phyloP scores from a whole-genome alignment of 1,140 invertebrate genomes.

The Drosophila bipectinata region DNA sequence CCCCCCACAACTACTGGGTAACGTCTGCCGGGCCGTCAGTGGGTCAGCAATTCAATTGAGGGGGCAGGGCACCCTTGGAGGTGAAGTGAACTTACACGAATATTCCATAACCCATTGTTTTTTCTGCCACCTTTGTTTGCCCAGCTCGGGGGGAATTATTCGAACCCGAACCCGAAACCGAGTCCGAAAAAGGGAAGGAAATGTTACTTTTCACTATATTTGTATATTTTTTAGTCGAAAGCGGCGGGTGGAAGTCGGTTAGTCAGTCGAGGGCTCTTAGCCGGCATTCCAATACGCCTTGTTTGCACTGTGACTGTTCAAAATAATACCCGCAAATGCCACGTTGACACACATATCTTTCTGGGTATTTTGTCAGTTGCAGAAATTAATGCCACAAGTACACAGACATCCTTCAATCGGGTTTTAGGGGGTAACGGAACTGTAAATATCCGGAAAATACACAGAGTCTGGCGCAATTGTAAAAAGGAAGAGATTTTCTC shows the following conservation, averaged over 20 bases:
- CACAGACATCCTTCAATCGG: no score
- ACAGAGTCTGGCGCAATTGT: no score
- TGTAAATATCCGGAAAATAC: no score
- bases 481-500: no score
- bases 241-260: not conserved
- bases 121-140: conserved; percentile 39
- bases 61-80: conserved; percentile 25
- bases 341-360: conserved; percentile 48
- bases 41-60: conserved; percentile 45
- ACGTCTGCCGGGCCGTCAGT: conserved; percentile 33
- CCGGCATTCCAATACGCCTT: conserved; percentile 32
- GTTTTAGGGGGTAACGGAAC: no score
- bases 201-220: conserved; percentile 18
- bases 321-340: conserved; percentile 38
- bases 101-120: conserved; percentile 61
- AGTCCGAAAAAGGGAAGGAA: conserved; percentile 2
- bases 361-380: conserved; percentile 27
- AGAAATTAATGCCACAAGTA: conserved; percentile 20
- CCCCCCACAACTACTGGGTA: conserved; percentile 19
- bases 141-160: conserved; percentile 2
- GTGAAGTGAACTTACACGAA: conserved; percentile 57
- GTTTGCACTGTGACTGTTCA: conserved; percentile 34
- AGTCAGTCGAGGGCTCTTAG: conserved; percentile 13
- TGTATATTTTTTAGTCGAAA: conserved; percentile 8
- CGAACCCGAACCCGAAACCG: not conserved